Evolutionary conservation across 1,140 invertebrate species (phyloP), one percentile per base, ranked within the genome.

Genomic region (Ceratina japonica): DNA sequence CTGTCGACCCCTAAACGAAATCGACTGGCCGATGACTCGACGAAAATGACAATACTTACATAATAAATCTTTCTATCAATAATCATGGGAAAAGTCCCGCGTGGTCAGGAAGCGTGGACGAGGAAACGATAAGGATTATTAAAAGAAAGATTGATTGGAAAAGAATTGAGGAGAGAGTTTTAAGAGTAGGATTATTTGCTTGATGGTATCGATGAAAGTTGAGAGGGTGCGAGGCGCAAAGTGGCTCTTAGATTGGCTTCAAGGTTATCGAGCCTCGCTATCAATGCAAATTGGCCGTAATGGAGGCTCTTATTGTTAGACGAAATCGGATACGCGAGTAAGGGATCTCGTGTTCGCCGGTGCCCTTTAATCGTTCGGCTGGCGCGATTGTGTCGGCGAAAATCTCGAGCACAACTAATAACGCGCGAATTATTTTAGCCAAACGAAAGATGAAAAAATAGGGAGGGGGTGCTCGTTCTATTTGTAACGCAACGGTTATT

Each of bases 241-340:
- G 89, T 91, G 88, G 88, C 87, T 89, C 80, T 89, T 90, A 88
- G 81, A 85, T 89, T 78, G 88, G 86, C 90, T 89, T 90, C 89
- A 88, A 89, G 86, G 86, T 82, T 83, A 83, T 88, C 87, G 74
- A 68, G 63, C 74, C 82, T 89, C 80, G 82, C 89, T 91, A 91
- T 91, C 91, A 91, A 92, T 92, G 91, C 89, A 92, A 92, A 91
- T 92, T 91, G 89, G 84, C 86, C 84, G 87, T 92, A 92, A 92
- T 92, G 90, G 89, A 91, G 86, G 91, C 91, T 91, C 89, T 91
- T 44, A 44, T 44, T 44, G 37, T 44, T 91, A 91, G 88, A 87
- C 78, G 90, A 90, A 92, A 92, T 88, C 89, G 89, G 89, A 92
- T 87, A 85, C 88, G 84, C 58, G 86, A 87, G 87, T 86, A 84